phyloP scores from a whole-genome alignment of 2,888 invertebrate species.

The Nysson spinosus region DNA sequence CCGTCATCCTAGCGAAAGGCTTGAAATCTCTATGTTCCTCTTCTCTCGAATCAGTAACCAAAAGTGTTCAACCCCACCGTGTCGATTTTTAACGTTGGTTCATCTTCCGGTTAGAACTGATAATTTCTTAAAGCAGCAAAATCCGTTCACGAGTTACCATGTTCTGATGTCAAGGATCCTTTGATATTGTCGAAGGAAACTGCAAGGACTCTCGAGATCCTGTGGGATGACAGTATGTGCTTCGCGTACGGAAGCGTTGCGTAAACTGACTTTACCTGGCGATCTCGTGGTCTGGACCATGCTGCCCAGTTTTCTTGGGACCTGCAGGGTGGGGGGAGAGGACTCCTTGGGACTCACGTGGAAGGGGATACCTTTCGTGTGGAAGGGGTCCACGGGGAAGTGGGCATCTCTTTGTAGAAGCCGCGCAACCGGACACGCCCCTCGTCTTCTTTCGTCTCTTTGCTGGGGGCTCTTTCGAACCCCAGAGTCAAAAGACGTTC shows the following conservation, averaged over 20 bases:
- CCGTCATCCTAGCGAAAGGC: constrained; percentile 46
- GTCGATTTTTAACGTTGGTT: neutral
- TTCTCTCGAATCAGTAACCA: neutral
- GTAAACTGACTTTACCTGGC: constrained; percentile 72
- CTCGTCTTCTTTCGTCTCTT: constrained; percentile 62
- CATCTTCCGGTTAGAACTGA: neutral
- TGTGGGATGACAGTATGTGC: constrained; percentile 52
- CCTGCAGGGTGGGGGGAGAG: constrained; percentile 55
- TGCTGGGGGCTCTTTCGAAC: constrained; percentile 63
- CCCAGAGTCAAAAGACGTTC: constrained; percentile 52
- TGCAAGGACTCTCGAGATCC: constrained; percentile 16
- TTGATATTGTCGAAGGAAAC: neutral
- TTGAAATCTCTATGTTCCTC: neutral
- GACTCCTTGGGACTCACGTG: constrained; percentile 56
- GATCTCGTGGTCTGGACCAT: constrained; percentile 75
- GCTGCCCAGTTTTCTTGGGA: constrained; percentile 72
- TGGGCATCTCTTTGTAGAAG: constrained; percentile 73
- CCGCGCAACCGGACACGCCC: constrained; percentile 73
- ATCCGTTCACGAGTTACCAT: constrained; percentile 2
- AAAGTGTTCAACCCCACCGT: no score
- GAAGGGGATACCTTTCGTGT: constrained; percentile 65
- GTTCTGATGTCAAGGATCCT: neutral
- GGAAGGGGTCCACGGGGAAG: constrained; percentile 65
- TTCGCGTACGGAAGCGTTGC: constrained; percentile 71
- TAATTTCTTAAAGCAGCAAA: neutral